A percentile compares a stretch with the other conserved stretches of the same genome.
Evolutionary conservation across 2,888 invertebrate genomes (phyloP).

Genomic region (Caenorhabditis virilis): DNA sequence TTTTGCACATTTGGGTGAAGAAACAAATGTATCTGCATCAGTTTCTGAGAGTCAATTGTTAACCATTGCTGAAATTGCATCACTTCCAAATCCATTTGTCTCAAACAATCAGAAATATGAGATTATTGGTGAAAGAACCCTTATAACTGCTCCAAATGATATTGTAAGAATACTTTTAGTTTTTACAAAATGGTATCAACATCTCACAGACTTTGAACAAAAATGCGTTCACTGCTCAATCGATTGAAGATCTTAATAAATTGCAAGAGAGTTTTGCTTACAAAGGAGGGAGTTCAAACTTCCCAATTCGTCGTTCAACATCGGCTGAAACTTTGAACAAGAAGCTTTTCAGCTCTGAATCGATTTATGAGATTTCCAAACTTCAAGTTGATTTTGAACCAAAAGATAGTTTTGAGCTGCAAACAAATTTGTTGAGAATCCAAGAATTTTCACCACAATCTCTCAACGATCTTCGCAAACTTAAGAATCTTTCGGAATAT

Average conservation of each 20-base stretch:
- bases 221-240: conserved; percentile 6
- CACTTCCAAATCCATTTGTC: conserved; percentile 13
- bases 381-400: conserved; percentile 8
- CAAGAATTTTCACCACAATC: conserved; percentile 26
- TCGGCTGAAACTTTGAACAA: conserved; percentile 16
- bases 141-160: conserved; percentile 25
- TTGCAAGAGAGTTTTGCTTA: conserved; percentile 3
- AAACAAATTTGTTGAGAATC: conserved; percentile 5
- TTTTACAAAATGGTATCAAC: too few species aligned
- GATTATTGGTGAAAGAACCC: background rate
- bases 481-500: conserved; percentile 22
- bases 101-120: too few species aligned
- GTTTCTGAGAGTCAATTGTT: conserved; percentile 3
- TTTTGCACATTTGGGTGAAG: conserved; percentile 8
- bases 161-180: conserved; percentile 9
- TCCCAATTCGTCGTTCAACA: background rate
- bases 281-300: background rate
- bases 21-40: background rate
- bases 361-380: conserved; percentile 27
- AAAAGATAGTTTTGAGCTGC: background rate
- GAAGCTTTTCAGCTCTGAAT: conserved; percentile 23
- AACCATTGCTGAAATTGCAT: conserved; percentile 13
- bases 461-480: conserved; percentile 23
- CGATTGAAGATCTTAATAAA: conserved; percentile 5
- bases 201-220: conserved; percentile 36